These are phyloP conservation scores for Polymixis flavicincta DNA, from an alignment of 2,888 invertebrate species.

Conservation along the genomic window DNA sequence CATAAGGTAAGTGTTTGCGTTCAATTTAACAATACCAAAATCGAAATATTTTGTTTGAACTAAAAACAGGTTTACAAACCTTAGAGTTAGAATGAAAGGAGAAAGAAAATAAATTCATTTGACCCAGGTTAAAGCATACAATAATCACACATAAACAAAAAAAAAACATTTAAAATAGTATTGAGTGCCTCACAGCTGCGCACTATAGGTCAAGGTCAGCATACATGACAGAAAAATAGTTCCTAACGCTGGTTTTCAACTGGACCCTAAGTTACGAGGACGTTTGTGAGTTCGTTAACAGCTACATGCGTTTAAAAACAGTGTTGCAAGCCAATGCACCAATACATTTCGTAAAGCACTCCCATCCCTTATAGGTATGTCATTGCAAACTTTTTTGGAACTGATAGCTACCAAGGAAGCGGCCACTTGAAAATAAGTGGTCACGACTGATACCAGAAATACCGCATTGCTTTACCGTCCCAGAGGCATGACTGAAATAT, in stretches of 20 bases:
- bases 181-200: too few relatives aligned
- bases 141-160: too few relatives aligned
- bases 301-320: background rate
- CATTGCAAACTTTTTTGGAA: background rate
- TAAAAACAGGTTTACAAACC: too few relatives aligned
- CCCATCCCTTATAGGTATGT: background rate
- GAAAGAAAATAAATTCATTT: too few relatives aligned
- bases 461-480: background rate
- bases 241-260: too few relatives aligned
- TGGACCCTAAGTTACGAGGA: too few relatives aligned
- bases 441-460: background rate
- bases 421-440: background rate
- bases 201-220: too few relatives aligned
- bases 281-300: background rate
- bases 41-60: background rate
- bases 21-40: background rate
- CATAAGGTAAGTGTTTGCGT: conserved; percentile 6
- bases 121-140: too few relatives aligned
- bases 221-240: too few relatives aligned
- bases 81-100: too few relatives aligned
- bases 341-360: background rate
- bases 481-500: background rate
- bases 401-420: background rate
- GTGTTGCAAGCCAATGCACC: background rate
- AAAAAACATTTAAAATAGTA: too few relatives aligned